Evolutionary conservation across 2,888 invertebrate genomes (phyloP), one percentile per base, ranked within the genome.

Genomic region (Girardia tigrina): DNA sequence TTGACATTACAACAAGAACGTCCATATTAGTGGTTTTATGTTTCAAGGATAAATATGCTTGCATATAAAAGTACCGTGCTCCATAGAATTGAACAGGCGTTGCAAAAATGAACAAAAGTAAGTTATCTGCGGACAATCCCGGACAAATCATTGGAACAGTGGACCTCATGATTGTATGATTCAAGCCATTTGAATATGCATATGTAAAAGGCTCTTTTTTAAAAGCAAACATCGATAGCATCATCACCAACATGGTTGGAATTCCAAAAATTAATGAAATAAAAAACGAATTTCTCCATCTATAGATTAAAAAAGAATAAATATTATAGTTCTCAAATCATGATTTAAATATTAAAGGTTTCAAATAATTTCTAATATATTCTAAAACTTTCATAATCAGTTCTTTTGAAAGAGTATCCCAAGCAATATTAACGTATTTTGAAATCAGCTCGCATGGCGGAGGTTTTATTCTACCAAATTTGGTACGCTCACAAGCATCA

Each of bases 21-120:
- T 99, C 98, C 98, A 99, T 99, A 81, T 98, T 99, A 16, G 94
- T 91, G 0, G 92, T 90, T 12, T 90, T 88, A 82, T 98, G 95
- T 77, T 89, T 89, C 0, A 99, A 81, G 0, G 97, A 94, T 79
- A 90, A 90, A 85, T 89, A 92, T 0, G 95, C 94, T 83, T 94
- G 94, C 71, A 91, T 88, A 86, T 97, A 95, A 86, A 99, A 98
- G 82, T 95, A 92, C 86, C 91, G 90, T 1, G 97, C 98, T 20
- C 94, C 95, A 78, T 94, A 88, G 81, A 95, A 90, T 89, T 94
- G 91, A 0, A 97, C 97, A 0, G 97, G 97, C 0, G 98, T 97
- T 0, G 95, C 91, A 28, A 99, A 87, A 0, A 91, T 81, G 83
- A 94, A 93, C 87, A 98, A 90, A 28, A 97, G 86, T 8, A 97